Evolutionary conservation across 2,113 vertebrate genomes (phyloP), one percentile per base, ranked within the genome.

Genomic region (Chaetodon trifascialis): DNA sequence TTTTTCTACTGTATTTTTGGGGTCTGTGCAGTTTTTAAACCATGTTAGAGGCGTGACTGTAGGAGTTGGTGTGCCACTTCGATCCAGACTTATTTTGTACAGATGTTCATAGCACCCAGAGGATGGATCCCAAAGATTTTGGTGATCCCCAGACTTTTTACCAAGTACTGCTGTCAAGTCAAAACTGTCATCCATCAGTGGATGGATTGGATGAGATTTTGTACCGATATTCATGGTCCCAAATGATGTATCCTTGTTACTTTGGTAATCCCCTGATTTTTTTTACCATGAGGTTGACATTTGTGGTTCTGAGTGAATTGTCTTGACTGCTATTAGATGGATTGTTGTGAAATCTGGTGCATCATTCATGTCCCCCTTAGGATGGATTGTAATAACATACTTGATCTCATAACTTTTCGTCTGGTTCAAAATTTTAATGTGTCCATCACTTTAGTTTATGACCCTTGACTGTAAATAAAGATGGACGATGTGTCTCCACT

Each of bases 131-230:
- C 11, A 19, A 34, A 59, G 56, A 34, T 2, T 23, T 11, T 23
- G 17, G 19, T 15, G n/a, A 71, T 19, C n/a, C 15, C 3, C 40
- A 21, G 25, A 49, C 8, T 15, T 74, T 4, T 63, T 23, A 34
- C 17, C 7, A 52, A 30, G 19, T 1, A 2, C 4, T 12, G 38
- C 7, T 7, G 19, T 21, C 21, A 44, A 68, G 46, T 36, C 30
- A 49, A 21, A n/a, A 40, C 46, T 69, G 73, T 46, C 62, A 58
- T n/a, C 66, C 36, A 38, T 54, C 51, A 44, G 30, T 38, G 47
- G 36, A 8, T 47, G 23, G 38, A 25, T 72, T 64, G 67, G 23
- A 34, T 36, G 63, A 21, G 25, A 9, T 8, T 7, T 46, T 46
- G 16, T 21, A 12, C 12, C 2, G 12, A 40, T 14, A 10, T 64